Evolutionary conservation across 2,888 invertebrate genomes (phyloP), one percentile per base, ranked within the genome.

Genomic region (Tinea trinotella): DNA sequence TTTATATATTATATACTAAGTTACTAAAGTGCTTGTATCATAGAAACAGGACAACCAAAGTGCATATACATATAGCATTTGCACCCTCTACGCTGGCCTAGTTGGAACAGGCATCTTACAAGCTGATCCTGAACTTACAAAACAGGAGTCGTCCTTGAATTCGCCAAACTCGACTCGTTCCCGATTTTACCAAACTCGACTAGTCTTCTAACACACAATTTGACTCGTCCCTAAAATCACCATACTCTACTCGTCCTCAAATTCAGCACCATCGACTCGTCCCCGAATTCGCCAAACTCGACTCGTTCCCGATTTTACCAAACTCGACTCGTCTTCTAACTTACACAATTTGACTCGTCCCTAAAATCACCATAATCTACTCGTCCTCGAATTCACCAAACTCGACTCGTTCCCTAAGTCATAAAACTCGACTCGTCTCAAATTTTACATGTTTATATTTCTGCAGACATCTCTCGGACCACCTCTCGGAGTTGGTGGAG

Each of bases 401-500:
- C 30, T 30, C 7, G 30, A 30, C n/a, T 30, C 30, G 30, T 30
- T n/a, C 30, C 30, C 30, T 22, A 22, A 22, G 7, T 22, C 3
- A 3, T 7, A 5, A 22, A 22, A 22, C 7, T 13, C n/a, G 7
- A 40, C 13, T 40, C 40, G 40, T 15, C 40, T 13, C 40, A 15
- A 7, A 24, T 7, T 24, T 7, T 7, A 24, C 9, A 24, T 24
- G 5, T 24, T 5, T 24, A 7, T 24, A 5, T 24, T 24, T 18
- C 36, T 3, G 0, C 78, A 91, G 99, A 53, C 99, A 99, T 85
- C 85, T 99, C 53, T 99, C 98, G 0, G 99, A 99, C 83, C 98
- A 99, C 76, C 87, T 99, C 30, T 99, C 99, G 0, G 99, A 99
- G 79, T 81, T 99, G 58, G 98, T 99, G 1, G 99, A 99, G 79